Percentiles rank a stretch among this genome's conserved stretches.
phyloP scores from a whole-genome alignment of 2,113 vertebrate genomes.

The Strix aluco region DNA sequence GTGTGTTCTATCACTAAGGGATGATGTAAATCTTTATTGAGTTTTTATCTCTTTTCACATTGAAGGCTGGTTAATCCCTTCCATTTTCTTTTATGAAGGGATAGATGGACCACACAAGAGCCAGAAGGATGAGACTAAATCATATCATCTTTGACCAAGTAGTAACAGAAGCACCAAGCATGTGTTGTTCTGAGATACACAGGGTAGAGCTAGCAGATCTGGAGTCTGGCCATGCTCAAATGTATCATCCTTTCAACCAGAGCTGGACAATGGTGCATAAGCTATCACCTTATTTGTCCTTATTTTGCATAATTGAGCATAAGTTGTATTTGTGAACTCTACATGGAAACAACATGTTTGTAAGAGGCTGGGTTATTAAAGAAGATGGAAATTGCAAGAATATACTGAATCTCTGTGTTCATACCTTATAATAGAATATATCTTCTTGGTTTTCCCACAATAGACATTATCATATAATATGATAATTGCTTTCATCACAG shows the following conservation, averaged over 20 bases:
- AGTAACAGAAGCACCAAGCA: background rate
- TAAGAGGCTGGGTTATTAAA: background rate
- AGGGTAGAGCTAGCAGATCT: background rate
- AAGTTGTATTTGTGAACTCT: background rate
- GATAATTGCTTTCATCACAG: background rate
- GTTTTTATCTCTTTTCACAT: background rate
- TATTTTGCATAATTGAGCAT: background rate
- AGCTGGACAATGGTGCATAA: background rate
- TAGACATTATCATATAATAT: background rate
- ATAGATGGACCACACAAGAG: background rate
- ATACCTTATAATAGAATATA: background rate
- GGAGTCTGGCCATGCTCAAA: background rate
- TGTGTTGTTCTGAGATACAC: background rate
- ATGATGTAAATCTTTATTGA: constrained; percentile 21
- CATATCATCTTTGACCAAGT: background rate
- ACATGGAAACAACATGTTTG: no score
- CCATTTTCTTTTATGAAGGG: constrained; percentile 5
- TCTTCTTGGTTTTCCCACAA: background rate
- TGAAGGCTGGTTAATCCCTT: constrained; percentile 8
- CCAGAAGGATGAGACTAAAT: background rate
- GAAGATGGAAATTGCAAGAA: background rate
- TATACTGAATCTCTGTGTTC: background rate
- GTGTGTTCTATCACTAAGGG: background rate
- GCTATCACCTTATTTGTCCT: background rate
- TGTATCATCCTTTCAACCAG: background rate